Evolutionary conservation across 2,113 vertebrate genomes (phyloP).

Genomic region (Nycticorax nycticorax): DNA sequence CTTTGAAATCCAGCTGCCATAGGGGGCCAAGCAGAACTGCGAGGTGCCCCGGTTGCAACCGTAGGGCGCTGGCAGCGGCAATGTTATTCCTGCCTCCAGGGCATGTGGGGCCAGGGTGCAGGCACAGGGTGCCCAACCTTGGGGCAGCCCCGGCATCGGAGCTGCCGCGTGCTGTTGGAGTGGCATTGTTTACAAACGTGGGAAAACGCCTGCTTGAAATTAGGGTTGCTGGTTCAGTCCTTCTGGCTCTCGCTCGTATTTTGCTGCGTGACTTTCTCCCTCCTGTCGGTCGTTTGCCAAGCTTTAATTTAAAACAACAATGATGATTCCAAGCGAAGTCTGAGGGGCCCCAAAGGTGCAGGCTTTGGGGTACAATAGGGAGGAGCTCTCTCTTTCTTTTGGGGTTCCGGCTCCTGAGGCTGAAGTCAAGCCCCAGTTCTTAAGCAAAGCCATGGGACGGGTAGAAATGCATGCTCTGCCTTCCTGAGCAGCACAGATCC

Average conservation of each 20-base stretch:
- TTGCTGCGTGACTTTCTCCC: neutral
- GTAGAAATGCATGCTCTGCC: accelerated
- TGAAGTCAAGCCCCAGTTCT: neutral
- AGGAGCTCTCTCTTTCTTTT: neutral
- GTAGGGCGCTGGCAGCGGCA: neutral
- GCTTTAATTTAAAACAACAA: neutral
- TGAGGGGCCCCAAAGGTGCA: neutral
- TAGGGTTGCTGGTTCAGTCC: neutral
- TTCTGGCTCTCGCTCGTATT: neutral
- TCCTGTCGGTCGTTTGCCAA: neutral
- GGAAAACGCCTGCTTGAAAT: neutral
- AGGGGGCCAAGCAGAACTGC: accelerated
- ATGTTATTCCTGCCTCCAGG: neutral
- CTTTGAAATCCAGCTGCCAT: neutral
- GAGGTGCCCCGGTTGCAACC: neutral
- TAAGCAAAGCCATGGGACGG: neutral
- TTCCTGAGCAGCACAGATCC: neutral
- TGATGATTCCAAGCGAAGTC: neutral
- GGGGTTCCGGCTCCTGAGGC: neutral
- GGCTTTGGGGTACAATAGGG: neutral
- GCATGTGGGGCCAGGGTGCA: neutral
- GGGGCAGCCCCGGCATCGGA: neutral
- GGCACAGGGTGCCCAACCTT: neutral
- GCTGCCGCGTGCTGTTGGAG: neutral
- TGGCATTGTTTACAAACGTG: neutral